phyloP scores from a whole-genome alignment of 2,113 vertebrate genomes.

The Psilopsiagon aurifrons region DNA sequence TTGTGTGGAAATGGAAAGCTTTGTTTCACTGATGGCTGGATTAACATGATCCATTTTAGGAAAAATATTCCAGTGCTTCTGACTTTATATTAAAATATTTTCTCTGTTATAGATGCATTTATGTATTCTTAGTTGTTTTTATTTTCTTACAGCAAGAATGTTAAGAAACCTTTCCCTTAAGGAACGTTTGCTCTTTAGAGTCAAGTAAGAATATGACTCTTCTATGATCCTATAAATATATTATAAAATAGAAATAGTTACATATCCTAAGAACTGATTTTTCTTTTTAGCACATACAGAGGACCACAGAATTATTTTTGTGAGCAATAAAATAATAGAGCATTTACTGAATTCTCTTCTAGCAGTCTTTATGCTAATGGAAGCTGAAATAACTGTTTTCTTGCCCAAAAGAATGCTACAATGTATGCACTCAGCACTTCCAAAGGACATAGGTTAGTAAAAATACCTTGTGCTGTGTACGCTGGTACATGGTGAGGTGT shows the following conservation, averaged over 20 bases:
- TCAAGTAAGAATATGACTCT: neutral
- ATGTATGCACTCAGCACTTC: neutral
- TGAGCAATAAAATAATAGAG: neutral
- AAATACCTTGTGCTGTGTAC: neutral
- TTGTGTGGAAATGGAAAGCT: neutral
- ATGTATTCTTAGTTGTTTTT: neutral
- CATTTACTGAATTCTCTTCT: neutral
- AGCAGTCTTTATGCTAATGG: neutral
- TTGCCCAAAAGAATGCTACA: neutral
- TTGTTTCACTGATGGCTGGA: neutral
- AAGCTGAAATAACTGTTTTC: neutral
- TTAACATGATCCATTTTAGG: neutral
- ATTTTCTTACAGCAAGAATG: neutral
- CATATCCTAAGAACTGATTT: neutral
- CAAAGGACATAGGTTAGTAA: neutral
- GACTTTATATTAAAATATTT: neutral
- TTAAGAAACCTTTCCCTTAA: neutral
- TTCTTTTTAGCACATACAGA: neutral
- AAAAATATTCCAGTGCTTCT: neutral
- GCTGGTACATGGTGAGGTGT: neutral
- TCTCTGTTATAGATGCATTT: neutral
- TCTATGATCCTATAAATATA: neutral
- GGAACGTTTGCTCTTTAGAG: neutral
- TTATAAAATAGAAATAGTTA: neutral
- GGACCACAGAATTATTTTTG: neutral